A percentile compares a stretch with the other conserved stretches of the same genome.
Evolutionary conservation across 2,888 invertebrate species (phyloP).

Genomic region (Bimastos eiseni): DNA sequence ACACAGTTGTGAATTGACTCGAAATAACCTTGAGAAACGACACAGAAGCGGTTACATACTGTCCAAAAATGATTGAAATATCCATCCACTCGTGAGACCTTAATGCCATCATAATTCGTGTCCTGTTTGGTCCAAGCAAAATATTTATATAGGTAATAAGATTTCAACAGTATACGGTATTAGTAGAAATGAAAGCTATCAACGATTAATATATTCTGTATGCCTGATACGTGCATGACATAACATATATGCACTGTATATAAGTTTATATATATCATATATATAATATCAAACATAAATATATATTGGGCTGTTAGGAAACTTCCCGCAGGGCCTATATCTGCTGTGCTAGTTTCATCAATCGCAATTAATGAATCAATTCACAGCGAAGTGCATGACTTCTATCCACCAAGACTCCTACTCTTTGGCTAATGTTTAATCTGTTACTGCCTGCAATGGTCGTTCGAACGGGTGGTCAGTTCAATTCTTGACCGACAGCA

Average conservation of each 20-base stretch:
- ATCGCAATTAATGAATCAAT: not conserved
- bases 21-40: no score
- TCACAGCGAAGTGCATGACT: not conserved
- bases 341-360: no score
- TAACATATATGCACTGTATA: not conserved
- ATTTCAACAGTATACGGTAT: not conserved
- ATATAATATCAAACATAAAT: not conserved
- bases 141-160: not conserved
- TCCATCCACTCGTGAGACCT: not conserved
- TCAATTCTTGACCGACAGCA: not conserved
- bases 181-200: not conserved
- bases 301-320: no score
- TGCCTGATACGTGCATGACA: not conserved
- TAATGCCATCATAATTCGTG: not conserved
- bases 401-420: not conserved
- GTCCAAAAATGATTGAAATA: not conserved
- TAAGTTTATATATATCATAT: not conserved
- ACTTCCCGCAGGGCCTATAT: no score
- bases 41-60: no score
- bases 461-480: not conserved
- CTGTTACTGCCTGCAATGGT: not conserved
- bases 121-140: not conserved
- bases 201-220: not conserved
- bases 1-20: no score
- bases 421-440: not conserved